Conservation (phyloP, 2,888 invertebrate species). For the Leucozona laternaria region DNA sequence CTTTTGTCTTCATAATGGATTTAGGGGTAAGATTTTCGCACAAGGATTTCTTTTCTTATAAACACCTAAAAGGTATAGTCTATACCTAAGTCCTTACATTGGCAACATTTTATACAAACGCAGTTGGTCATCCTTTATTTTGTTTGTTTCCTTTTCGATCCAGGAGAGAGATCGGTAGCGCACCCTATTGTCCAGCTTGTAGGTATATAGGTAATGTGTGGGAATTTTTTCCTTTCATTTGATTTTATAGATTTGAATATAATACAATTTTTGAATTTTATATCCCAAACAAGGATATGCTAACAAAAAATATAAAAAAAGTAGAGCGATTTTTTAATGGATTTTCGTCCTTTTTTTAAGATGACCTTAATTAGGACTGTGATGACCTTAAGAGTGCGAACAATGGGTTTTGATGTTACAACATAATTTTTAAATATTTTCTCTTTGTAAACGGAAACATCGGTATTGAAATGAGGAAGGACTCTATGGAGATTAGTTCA, state of each 20-base stretch:
- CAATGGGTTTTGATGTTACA: constrained; percentile 64
- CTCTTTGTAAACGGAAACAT: constrained; percentile 27
- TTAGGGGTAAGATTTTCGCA: constrained; percentile 75
- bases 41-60: constrained; percentile 43
- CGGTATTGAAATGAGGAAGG: constrained; percentile 54
- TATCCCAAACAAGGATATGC: constrained; percentile 34
- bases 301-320: constrained; percentile 23
- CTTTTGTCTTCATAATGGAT: constrained; percentile 69
- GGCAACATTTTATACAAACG: constrained; percentile 38
- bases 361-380: constrained; percentile 74
- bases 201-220: constrained; percentile 44
- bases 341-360: constrained; percentile 42
- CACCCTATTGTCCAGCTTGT: constrained; percentile 69
- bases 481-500: constrained; percentile 19
- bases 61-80: neutral
- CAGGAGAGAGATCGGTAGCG: constrained; percentile 58
- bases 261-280: constrained; percentile 40
- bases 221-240: constrained; percentile 59
- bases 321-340: constrained; percentile 68
- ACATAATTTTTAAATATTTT: constrained; percentile 69
- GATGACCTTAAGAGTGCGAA: constrained; percentile 62
- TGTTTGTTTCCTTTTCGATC: constrained; percentile 38
- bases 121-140: constrained; percentile 69
- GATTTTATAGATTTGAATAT: constrained; percentile 53
- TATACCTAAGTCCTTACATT: constrained; percentile 32